Conservation (phyloP, 2,888 invertebrate genomes). For the Trachelus troglodyta region DNA sequence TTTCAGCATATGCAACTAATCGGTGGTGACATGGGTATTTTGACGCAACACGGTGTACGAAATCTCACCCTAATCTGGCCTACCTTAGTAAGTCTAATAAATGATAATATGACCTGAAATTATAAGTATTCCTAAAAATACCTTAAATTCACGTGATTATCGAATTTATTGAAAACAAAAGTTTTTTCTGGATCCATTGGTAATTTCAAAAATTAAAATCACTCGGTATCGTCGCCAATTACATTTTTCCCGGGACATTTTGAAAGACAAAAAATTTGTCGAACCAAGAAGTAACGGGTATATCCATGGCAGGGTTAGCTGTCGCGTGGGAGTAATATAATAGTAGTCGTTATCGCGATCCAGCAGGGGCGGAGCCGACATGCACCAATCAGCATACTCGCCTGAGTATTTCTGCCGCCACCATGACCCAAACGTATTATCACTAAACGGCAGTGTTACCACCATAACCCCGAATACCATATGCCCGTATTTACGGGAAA, state of each 20-base stretch:
- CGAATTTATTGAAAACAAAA: background rate
- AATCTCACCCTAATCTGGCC: slow-evolving; percentile 39
- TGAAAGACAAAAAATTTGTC: background rate
- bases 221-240: background rate
- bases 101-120: background rate
- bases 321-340: slow-evolving; percentile 59
- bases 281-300: background rate
- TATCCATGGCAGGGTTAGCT: slow-evolving; percentile 21
- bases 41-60: slow-evolving; percentile 23
- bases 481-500: background rate
- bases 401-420: slow-evolving; percentile 50
- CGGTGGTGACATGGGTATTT: slow-evolving; percentile 34
- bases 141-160: background rate
- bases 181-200: no score
- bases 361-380: slow-evolving; percentile 55
- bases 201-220: background rate
- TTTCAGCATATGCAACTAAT: slow-evolving; percentile 40
- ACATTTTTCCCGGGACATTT: background rate
- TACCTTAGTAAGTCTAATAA: slow-evolving; percentile 30
- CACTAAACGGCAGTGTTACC: slow-evolving; percentile 40
- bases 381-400: slow-evolving; percentile 57
- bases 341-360: slow-evolving; percentile 55
- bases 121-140: background rate
- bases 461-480: background rate
- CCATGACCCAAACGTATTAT: slow-evolving; percentile 48